These are phyloP conservation scores for Orientallactaga sibirica DNA, from an alignment of 2,797 vertebrate genomes.

Conservation along the genomic window DNA sequence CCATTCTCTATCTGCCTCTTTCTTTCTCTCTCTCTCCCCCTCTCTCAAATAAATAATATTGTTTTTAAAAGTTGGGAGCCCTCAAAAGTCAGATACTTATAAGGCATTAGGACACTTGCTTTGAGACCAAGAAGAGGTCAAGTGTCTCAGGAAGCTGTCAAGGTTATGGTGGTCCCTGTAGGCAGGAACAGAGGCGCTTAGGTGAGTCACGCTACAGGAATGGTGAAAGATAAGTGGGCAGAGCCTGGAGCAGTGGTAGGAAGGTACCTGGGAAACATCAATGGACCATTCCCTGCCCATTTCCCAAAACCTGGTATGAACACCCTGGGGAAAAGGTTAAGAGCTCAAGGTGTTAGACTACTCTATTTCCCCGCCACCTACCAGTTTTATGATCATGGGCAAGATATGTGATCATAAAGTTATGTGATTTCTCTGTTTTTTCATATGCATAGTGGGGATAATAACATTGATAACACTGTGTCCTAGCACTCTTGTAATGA, in stretches of 20 bases:
- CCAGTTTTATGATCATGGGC: neutral
- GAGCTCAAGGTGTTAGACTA: neutral
- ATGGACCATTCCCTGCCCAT: neutral
- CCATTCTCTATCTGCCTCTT: too few species aligned
- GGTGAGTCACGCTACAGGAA: neutral
- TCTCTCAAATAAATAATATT: too few species aligned
- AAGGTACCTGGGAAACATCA: neutral
- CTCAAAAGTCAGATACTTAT: neutral
- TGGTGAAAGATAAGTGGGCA: neutral
- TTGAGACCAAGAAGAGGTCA: accelerated
- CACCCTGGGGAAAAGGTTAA: neutral
- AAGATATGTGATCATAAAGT: neutral
- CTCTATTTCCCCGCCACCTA: neutral
- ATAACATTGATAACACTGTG: neutral
- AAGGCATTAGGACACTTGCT: neutral
- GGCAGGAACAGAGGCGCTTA: neutral
- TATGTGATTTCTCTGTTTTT: neutral
- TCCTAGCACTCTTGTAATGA: neutral
- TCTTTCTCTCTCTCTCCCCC: too few species aligned
- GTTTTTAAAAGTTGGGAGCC: too few species aligned
- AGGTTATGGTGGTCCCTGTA: neutral
- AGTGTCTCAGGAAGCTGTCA: neutral
- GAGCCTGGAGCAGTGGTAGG: neutral
- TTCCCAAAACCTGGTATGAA: neutral
- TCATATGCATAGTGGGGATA: neutral